Evolutionary conservation across 2,888 invertebrate species (phyloP).

Genomic region (Dorcus parallelipipedus): DNA sequence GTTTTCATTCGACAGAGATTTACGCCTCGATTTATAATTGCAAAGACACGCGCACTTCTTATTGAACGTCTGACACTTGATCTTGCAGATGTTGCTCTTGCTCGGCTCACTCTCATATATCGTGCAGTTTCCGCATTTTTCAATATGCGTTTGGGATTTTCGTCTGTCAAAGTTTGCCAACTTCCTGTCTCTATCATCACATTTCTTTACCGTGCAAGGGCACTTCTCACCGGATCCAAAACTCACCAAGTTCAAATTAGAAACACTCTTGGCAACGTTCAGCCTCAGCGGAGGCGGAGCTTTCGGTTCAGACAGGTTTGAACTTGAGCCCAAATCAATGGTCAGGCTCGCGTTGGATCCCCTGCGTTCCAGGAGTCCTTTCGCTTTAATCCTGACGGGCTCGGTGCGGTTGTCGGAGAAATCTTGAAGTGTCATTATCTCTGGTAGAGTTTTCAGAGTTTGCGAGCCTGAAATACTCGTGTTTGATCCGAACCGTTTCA

Average conservation of each 20-base stretch:
- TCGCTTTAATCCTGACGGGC: conserved; percentile 52
- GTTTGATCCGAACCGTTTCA: conserved; percentile 61
- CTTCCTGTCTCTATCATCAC: not conserved
- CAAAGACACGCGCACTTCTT: conserved; percentile 38
- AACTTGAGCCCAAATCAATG: conserved; percentile 64
- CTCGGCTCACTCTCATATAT: conserved; percentile 44
- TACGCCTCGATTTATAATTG: conserved; percentile 44
- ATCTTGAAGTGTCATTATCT: conserved; percentile 67
- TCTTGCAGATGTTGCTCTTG: conserved; percentile 26
- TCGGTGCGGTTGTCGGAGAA: conserved; percentile 43
- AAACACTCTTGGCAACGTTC: conserved; percentile 55
- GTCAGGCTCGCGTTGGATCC: conserved; percentile 90
- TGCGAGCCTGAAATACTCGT: conserved; percentile 64
- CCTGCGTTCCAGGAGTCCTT: conserved; percentile 73
- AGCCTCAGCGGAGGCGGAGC: conserved; percentile 45
- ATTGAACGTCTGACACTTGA: conserved; percentile 33
- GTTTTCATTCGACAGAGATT: conserved; percentile 62
- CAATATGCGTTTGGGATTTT: conserved; percentile 36
- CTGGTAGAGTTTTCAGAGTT: conserved; percentile 68
- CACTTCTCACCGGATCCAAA: conserved; percentile 29
- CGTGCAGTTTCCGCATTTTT: conserved; percentile 44
- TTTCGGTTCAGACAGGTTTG: conserved; percentile 45
- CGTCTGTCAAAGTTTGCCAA: conserved; percentile 21
- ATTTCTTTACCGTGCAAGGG: conserved; percentile 8
- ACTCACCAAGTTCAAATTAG: conserved; percentile 45